phyloP scores from a whole-genome alignment of 2,797 vertebrate genomes.

The Bovichtus variegatus region DNA sequence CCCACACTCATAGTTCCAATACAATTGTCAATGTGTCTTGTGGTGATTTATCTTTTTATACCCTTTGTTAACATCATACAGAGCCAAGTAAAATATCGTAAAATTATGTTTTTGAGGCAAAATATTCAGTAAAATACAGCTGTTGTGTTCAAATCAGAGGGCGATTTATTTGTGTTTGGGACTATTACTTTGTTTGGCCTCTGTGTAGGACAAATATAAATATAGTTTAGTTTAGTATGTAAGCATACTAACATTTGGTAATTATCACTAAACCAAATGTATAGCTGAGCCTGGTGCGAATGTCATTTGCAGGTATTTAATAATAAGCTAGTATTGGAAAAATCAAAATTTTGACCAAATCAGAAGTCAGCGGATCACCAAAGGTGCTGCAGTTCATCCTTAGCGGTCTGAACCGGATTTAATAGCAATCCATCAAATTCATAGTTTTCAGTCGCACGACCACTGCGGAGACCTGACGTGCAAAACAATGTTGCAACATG shows the following conservation, averaged over 20 bases:
- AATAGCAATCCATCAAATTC: too few relatives aligned
- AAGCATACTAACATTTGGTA: neutral
- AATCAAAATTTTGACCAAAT: neutral
- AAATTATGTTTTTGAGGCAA: slow-evolving; percentile 10
- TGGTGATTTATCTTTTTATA: slow-evolving; percentile 6
- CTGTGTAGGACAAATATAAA: slow-evolving; percentile 9
- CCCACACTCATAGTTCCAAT: slow-evolving; percentile 25
- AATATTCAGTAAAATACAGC: slow-evolving; percentile 10
- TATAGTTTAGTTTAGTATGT: neutral
- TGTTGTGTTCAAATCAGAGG: slow-evolving; percentile 1
- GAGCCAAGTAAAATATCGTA: slow-evolving; percentile 12
- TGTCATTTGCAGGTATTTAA: neutral
- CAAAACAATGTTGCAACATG: too few relatives aligned
- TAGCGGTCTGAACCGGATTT: too few relatives aligned
- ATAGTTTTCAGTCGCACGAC: too few relatives aligned
- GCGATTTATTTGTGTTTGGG: neutral
- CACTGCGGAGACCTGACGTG: too few relatives aligned
- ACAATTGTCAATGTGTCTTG: slow-evolving; percentile 26
- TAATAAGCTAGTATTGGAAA: neutral
- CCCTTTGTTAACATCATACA: neutral
- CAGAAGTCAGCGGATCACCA: too few relatives aligned
- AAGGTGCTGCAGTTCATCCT: too few relatives aligned
- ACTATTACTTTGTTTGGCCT: slow-evolving; percentile 3
- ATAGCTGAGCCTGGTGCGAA: neutral
- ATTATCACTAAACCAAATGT: neutral